A percentile compares a stretch with the other conserved stretches of the same genome.
These are phyloP conservation scores for Indicator maculatus DNA, from an alignment of 2,113 vertebrate species.

Conservation along the genomic window DNA sequence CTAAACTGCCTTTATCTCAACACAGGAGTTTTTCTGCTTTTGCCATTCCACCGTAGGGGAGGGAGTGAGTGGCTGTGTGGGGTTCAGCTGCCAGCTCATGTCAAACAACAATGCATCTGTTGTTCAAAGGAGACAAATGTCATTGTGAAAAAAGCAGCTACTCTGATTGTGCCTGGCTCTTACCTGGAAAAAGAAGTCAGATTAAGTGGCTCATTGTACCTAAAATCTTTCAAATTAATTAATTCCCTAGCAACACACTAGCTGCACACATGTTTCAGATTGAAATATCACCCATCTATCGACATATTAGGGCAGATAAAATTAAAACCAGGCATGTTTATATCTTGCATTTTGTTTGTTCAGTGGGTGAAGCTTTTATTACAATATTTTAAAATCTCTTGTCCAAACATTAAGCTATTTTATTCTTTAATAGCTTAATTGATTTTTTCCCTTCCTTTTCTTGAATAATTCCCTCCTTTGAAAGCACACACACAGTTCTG, in stretches of 20 bases:
- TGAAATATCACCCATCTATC: not conserved
- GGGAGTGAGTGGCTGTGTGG: not conserved
- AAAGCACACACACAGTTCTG: not conserved
- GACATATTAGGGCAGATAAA: conserved; percentile 23
- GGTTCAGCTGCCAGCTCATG: not conserved
- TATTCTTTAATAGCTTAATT: not conserved
- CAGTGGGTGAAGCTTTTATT: conserved; percentile 14
- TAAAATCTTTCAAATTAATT: not conserved
- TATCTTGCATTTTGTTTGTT: conserved; percentile 40
- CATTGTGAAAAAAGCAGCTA: not conserved
- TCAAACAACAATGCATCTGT: not conserved
- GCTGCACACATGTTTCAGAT: not conserved
- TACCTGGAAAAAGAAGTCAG: not conserved
- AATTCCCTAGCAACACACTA: not conserved
- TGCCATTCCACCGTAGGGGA: too few species aligned
- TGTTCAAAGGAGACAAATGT: not conserved
- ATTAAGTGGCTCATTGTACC: not conserved
- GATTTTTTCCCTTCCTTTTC: not conserved
- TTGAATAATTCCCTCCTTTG: not conserved
- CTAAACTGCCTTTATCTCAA: too few species aligned
- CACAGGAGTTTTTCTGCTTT: too few species aligned
- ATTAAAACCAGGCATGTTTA: not conserved
- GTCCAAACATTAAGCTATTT: not conserved
- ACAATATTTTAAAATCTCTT: conserved; percentile 32
- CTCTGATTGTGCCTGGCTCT: not conserved